phyloP scores from a whole-genome alignment of 2,888 invertebrate genomes.

The Leistus spinibarbis region DNA sequence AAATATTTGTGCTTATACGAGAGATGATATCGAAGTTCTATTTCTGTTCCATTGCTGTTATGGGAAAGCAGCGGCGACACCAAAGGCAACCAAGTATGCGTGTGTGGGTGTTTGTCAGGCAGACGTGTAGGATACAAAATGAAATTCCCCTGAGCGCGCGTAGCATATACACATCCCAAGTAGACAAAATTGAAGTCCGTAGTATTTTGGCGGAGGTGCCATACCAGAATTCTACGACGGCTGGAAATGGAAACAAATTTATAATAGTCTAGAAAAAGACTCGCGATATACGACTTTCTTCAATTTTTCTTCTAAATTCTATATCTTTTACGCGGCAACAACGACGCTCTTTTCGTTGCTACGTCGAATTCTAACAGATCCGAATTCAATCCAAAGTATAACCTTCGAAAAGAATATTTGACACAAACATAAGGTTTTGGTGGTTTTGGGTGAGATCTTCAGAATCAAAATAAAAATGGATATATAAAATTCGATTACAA shows the following conservation, averaged over 20 bases:
- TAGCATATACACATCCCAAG: constrained; percentile 16
- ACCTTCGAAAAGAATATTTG: too few relatives aligned
- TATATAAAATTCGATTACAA: not conserved
- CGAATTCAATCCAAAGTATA: too few relatives aligned
- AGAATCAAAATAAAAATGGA: not conserved
- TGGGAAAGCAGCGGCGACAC: constrained; percentile 44
- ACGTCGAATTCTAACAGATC: not conserved
- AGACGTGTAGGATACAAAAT: constrained; percentile 55
- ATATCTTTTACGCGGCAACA: constrained; percentile 12
- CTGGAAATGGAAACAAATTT: constrained; percentile 51
- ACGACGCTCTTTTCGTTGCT: constrained; percentile 16
- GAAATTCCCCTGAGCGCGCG: constrained; percentile 51
- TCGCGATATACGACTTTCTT: constrained; percentile 43
- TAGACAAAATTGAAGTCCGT: constrained; percentile 54
- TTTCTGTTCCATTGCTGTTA: constrained; percentile 52
- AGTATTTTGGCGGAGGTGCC: constrained; percentile 42
- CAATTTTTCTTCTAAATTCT: constrained; percentile 47
- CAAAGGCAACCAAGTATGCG: not conserved
- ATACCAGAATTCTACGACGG: constrained; percentile 2
- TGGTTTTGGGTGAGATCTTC: too few relatives aligned
- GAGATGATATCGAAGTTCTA: constrained; percentile 54
- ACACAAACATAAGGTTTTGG: too few relatives aligned
- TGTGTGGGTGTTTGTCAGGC: constrained; percentile 42
- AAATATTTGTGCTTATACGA: constrained; percentile 47
- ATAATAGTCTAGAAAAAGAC: constrained; percentile 51